phyloP scores from a whole-genome alignment of 1,140 invertebrate species.

The Chymomyza costata region DNA sequence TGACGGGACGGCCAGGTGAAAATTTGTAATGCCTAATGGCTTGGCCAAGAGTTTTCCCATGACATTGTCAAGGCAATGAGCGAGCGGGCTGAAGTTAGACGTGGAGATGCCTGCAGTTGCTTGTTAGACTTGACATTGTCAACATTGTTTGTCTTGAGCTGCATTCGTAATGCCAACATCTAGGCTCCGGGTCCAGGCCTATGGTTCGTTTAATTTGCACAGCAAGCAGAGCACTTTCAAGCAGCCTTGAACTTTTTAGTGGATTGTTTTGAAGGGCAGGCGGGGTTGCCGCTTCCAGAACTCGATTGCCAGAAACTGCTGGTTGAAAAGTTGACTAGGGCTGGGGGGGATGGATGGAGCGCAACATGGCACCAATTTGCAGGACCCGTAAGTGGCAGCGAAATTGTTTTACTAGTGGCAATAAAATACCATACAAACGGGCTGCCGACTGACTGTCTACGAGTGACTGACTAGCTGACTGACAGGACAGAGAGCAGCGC shows the following conservation, averaged over 20 bases:
- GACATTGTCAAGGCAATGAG: slow-evolving; percentile 5
- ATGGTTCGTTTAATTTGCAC: slow-evolving; percentile 20
- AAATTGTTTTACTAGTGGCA: slow-evolving; percentile 35
- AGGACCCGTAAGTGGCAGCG: slow-evolving; percentile 19
- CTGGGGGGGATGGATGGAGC: slow-evolving; percentile 2
- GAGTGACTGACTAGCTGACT: slow-evolving; percentile 9
- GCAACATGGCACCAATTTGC: slow-evolving; percentile 28
- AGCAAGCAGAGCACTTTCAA: not conserved
- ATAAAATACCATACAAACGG: slow-evolving; percentile 7
- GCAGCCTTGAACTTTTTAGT: too few relatives aligned
- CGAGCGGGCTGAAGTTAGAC: too few relatives aligned
- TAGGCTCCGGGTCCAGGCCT: slow-evolving; percentile 6
- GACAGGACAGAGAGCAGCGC: slow-evolving; percentile 27
- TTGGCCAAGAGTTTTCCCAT: too few relatives aligned
- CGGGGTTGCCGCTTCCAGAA: too few relatives aligned
- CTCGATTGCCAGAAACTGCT: too few relatives aligned
- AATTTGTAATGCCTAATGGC: too few relatives aligned
- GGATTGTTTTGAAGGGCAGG: too few relatives aligned
- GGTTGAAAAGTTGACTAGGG: slow-evolving; percentile 5
- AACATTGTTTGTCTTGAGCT: slow-evolving; percentile 7
- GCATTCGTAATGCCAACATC: slow-evolving; percentile 2
- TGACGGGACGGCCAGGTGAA: too few relatives aligned
- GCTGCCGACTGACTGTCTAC: not conserved
- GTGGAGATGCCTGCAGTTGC: slow-evolving; percentile 9
- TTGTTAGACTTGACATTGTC: slow-evolving; percentile 38